These are phyloP conservation scores for Huso huso DNA, from an alignment of 2,797 vertebrate species.

Conservation along the genomic window DNA sequence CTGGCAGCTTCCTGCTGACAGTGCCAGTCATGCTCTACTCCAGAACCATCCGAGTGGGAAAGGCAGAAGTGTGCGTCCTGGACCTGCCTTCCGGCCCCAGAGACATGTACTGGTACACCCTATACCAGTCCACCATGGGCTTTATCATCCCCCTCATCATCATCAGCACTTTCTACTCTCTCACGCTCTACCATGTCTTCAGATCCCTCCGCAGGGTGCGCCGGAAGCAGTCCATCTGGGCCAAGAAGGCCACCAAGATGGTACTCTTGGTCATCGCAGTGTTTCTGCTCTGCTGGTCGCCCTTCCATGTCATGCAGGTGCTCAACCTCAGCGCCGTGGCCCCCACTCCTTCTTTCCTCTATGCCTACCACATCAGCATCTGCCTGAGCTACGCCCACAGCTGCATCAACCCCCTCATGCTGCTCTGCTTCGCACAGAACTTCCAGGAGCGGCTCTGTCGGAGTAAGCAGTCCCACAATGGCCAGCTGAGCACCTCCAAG, in stretches of 20 bases:
- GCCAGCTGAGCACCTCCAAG: conserved; percentile 53
- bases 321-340: conserved; percentile 60
- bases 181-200: conserved; percentile 69
- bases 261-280: conserved; percentile 66
- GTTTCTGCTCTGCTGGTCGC: conserved; percentile 70
- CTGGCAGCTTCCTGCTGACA: conserved; percentile 65
- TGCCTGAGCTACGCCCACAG: conserved; percentile 74
- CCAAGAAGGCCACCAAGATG: conserved; percentile 66
- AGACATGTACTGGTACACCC: conserved; percentile 76
- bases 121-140: conserved; percentile 68
- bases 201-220: conserved; percentile 64
- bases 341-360: conserved; percentile 54
- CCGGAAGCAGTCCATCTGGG: conserved; percentile 64
- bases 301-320: conserved; percentile 71
- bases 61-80: conserved; percentile 60
- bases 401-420: conserved; percentile 72
- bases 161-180: conserved; percentile 71
- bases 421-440: conserved; percentile 68
- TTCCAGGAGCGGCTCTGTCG: conserved; percentile 65
- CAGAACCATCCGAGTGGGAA: conserved; percentile 45
- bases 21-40: conserved; percentile 69
- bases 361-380: conserved; percentile 69
- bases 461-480: conserved; percentile 29
- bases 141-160: conserved; percentile 68
- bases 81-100: conserved; percentile 51